Percentiles rank a stretch among this genome's conserved stretches.
Evolutionary conservation across 2,888 invertebrate species (phyloP).

Genomic region (Dexiosoma caninum): DNA sequence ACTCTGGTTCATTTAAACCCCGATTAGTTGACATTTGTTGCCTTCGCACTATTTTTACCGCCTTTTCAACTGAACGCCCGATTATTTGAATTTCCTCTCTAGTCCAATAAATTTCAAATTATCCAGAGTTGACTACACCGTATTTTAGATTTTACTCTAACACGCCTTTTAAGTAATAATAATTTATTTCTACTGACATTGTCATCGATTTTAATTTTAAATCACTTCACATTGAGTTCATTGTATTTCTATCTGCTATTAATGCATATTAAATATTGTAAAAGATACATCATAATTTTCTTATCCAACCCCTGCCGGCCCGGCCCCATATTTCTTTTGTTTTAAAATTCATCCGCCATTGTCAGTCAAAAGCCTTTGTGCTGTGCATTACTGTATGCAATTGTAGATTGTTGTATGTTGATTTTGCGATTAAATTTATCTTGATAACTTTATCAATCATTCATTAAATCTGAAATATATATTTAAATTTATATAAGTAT

Average conservation of each 20-base stretch:
- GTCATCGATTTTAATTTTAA: constrained; percentile 35
- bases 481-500: not conserved
- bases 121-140: too few species aligned
- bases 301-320: not conserved
- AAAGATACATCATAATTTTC: not conserved
- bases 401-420: constrained; percentile 7
- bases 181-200: constrained; percentile 10
- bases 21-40: too few species aligned
- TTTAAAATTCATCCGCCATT: not conserved
- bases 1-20: too few species aligned
- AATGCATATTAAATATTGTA: constrained; percentile 11
- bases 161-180: too few species aligned
- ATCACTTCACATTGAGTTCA: constrained; percentile 12
- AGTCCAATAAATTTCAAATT: too few species aligned
- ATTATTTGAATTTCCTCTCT: too few species aligned
- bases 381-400: too few species aligned
- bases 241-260: constrained; percentile 17
- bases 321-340: not conserved
- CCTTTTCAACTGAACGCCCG: too few species aligned
- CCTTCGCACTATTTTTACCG: too few species aligned
- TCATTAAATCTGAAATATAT: too few species aligned
- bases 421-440: constrained; percentile 49
- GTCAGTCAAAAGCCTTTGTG: not conserved
- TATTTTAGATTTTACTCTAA: too few species aligned
- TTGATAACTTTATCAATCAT: constrained; percentile 50